Evolutionary conservation across 2,888 invertebrate genomes (phyloP).

Genomic region (Matsumyia berberina): DNA sequence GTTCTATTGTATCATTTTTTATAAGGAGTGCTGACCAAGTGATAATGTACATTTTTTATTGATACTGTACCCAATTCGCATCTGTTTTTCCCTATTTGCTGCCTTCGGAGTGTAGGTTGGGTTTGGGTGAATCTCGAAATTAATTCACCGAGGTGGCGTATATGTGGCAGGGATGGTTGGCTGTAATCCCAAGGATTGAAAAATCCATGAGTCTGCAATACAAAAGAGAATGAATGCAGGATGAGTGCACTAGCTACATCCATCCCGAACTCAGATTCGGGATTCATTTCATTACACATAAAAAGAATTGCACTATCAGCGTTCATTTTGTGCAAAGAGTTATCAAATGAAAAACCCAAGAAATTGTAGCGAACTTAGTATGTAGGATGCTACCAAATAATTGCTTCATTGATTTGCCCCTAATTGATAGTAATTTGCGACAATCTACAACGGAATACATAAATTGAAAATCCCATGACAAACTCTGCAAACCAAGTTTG

Average conservation of each 20-base stretch:
- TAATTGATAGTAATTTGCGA: conserved; percentile 56
- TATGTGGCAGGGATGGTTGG: conserved; percentile 43
- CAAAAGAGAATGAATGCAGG: conserved; percentile 56
- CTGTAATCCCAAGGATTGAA: conserved; percentile 56
- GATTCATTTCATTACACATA: conserved; percentile 57
- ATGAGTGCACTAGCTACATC: conserved; percentile 60
- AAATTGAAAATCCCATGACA: not conserved
- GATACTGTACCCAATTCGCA: conserved; percentile 53
- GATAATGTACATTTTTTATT: conserved; percentile 71
- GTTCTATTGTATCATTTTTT: conserved; percentile 53
- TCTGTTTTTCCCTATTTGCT: conserved; percentile 40
- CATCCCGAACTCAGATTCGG: conserved; percentile 41
- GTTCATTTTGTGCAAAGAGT: conserved; percentile 39
- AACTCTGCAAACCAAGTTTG: not conserved
- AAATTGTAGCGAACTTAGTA: conserved; percentile 17
- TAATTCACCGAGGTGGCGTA: conserved; percentile 50
- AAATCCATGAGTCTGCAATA: conserved; percentile 59
- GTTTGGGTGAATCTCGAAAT: conserved; percentile 59
- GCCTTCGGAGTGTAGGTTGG: conserved; percentile 43
- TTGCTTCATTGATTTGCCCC: conserved; percentile 53
- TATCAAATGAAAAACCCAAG: conserved; percentile 31
- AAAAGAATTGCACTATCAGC: conserved; percentile 66
- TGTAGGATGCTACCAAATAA: conserved; percentile 37
- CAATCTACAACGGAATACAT: conserved; percentile 31
- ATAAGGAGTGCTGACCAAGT: conserved; percentile 69